Percentiles rank a stretch among this genome's conserved stretches.
Conservation (phyloP, 2,888 invertebrate genomes). For the Polietes domitor region DNA sequence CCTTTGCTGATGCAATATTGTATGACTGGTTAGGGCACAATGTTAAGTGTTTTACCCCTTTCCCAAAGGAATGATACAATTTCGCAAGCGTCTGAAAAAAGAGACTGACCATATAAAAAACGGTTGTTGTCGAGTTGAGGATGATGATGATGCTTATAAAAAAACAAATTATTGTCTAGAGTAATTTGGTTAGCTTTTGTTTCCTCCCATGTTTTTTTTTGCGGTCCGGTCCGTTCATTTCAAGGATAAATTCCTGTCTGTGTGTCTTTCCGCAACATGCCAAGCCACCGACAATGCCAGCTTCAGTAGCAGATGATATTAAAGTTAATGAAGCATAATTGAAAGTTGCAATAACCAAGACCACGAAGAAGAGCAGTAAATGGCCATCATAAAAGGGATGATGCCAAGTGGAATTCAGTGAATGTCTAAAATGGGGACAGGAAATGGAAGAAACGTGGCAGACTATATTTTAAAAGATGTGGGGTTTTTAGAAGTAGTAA, state of each 20-base stretch:
- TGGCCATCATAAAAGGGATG: no score
- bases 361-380: no score
- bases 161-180: conserved; percentile 3
- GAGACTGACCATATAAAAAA: neutral
- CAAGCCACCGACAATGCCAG: neutral
- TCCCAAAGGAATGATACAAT: neutral
- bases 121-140: neutral
- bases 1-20: no score
- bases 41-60: no score
- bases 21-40: no score
- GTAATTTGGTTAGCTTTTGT: neutral
- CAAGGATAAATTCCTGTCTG: conserved; percentile 4
- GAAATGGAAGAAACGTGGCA: no score
- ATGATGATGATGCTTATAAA: neutral
- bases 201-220: neutral
- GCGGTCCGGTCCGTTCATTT: neutral
- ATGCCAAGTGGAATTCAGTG: no score
- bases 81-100: neutral
- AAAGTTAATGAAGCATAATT: conserved; percentile 40
- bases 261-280: neutral
- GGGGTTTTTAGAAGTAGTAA: no score
- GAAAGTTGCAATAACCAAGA: conserved; percentile 18
- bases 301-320: conserved; percentile 16
- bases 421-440: no score
- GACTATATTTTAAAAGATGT: no score